Conservation (phyloP, 2,113 vertebrate genomes). For the Syngnathus typhle region DNA sequence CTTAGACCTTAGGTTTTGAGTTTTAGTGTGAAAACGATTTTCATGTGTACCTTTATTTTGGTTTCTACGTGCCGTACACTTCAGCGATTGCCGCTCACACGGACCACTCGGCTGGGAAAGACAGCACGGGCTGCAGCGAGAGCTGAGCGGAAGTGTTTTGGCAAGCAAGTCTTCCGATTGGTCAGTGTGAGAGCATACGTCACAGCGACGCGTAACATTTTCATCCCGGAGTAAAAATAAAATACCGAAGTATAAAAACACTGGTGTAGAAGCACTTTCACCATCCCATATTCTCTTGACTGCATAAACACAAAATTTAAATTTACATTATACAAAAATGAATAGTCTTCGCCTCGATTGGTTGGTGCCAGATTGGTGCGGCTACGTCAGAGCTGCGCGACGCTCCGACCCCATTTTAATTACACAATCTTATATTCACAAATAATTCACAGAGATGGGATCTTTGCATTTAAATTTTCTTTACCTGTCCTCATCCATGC, state of each 20-base stretch:
- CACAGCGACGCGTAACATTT: background rate
- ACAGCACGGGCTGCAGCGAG: constrained; percentile 32
- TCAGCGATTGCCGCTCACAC: constrained; percentile 17
- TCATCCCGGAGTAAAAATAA: background rate
- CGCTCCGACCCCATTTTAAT: no score
- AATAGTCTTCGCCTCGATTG: no score
- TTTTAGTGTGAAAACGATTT: background rate
- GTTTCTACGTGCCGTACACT: constrained; percentile 26
- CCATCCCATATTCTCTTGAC: background rate
- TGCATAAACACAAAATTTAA: background rate
- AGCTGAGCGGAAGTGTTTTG: constrained; percentile 53
- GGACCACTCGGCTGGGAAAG: constrained; percentile 38
- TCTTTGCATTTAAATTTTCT: no score
- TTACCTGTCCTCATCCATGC: background rate
- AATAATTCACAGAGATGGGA: no score
- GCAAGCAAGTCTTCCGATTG: constrained; percentile 36
- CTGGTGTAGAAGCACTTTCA: background rate
- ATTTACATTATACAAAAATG: no score
- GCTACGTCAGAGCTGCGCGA: no score
- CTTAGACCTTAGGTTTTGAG: background rate
- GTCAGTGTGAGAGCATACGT: constrained; percentile 6
- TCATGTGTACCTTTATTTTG: constrained; percentile 32
- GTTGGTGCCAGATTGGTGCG: no score
- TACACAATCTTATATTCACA: no score
- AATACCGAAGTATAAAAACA: background rate